These are phyloP conservation scores for Mustela nigripes DNA, from an alignment of 2,113 vertebrate genomes.

Conservation along the genomic window DNA sequence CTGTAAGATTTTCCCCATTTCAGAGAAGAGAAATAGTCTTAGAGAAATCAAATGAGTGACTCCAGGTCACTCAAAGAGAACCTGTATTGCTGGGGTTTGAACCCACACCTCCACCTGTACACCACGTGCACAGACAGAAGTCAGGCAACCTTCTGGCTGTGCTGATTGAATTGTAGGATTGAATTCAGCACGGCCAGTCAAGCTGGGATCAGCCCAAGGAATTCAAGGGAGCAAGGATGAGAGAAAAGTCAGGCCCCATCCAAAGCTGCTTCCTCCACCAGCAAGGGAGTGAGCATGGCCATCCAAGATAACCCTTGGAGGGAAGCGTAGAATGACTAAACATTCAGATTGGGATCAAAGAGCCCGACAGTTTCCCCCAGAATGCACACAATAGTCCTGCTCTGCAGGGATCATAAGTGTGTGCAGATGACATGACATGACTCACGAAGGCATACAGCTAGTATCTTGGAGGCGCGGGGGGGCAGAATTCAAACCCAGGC, in stretches of 20 bases:
- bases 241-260: neutral
- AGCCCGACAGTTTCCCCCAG: neutral
- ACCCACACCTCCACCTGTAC: neutral
- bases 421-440: neutral
- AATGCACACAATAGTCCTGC: neutral
- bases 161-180: no score
- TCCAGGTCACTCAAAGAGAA: neutral
- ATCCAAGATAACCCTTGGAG: neutral
- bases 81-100: neutral
- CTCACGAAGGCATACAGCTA: neutral
- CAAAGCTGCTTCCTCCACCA: neutral
- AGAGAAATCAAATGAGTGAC: constrained; percentile 3
- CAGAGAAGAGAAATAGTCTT: neutral
- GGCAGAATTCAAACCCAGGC: constrained; percentile 11
- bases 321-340: neutral
- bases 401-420: neutral
- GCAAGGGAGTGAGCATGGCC: neutral
- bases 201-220: neutral
- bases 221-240: neutral
- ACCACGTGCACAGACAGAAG: neutral
- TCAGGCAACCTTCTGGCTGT: neutral
- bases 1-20: neutral
- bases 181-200: no score
- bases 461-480: neutral
- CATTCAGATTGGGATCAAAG: neutral